Base-by-base conservation (phyloP, 2,113 vertebrate species). In the Anarrhichthys ocellatus region DNA sequence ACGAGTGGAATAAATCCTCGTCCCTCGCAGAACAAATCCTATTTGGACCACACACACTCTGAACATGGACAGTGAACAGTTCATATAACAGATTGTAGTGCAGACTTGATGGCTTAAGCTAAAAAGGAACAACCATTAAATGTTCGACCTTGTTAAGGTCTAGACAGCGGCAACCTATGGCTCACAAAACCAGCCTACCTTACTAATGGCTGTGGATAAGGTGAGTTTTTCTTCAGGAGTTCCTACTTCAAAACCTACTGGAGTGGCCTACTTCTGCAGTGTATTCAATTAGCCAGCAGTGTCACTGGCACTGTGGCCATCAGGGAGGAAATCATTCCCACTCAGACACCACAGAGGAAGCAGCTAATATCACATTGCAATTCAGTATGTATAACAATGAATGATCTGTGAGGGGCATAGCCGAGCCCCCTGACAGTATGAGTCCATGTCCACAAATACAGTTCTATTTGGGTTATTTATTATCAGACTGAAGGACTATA, bases 261-360 rank as follows among this genome's bases (percentile, higher is more conserved):
- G 56, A 76, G 36, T 61, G 71, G 59, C 71, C 75, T 70, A 83
- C 73, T 82, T 85, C 66, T 61, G 22, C 24, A 24, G n/a, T 62
- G 14, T 34, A 75, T 83, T 86, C 56, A 88, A 85, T 90, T 72
- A 87, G 44, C 56, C 76, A 68, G 83, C 74, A 88, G 27, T 86
- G 83, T 88, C 50, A 61, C 73, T 69, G 73, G 74, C 73, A 85
- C 80, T 81, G 73, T 68, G 71, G 61, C 71, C 88, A 85, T 73
- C 52, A n/a, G 81, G 71, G 76, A 88, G 73, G 70, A 65, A 75
- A 81, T 73, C 73, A 72, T 82, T 84, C 67, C 76, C 73, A 86
- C 78, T 88, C 83, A 86, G 79, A 88, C 81, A 86, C 65, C 86
- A 80, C 67, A 83, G 73, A 78, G 87, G 83, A 91, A 87, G 81